Evolutionary conservation across 2,888 invertebrate genomes (phyloP).

Genomic region (Caenorhabditis sp.): DNA sequence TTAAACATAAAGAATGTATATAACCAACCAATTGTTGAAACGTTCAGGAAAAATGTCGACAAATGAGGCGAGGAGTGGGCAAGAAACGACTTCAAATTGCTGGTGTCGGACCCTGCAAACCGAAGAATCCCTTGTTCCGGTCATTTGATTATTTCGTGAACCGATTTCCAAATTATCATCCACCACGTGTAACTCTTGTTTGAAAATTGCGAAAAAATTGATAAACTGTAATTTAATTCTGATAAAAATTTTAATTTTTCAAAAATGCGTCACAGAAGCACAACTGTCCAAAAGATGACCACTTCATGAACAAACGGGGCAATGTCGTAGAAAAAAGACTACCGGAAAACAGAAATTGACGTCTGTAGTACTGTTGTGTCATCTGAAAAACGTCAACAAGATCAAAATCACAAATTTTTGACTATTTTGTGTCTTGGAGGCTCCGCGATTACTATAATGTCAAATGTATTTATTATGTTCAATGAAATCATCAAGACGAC

Average conservation of each 20-base stretch:
- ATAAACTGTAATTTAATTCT: too few relatives aligned
- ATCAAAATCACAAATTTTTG: too few relatives aligned
- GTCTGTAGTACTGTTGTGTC: too few relatives aligned
- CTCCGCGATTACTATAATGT: background rate
- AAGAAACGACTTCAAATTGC: constrained; percentile 66
- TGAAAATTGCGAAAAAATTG: too few relatives aligned
- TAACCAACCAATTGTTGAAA: background rate
- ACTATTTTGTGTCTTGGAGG: too few relatives aligned
- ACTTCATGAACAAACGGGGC: too few relatives aligned
- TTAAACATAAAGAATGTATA: too few relatives aligned
- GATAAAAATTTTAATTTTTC: constrained; percentile 35
- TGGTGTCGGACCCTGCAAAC: constrained; percentile 67
- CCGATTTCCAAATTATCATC: constrained; percentile 55
- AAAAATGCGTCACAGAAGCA: too few relatives aligned
- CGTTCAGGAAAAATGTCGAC: constrained; percentile 66
- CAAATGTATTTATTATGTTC: background rate
- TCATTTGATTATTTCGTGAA: constrained; percentile 65
- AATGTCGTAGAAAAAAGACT: too few relatives aligned
- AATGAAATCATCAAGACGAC: constrained; percentile 1
- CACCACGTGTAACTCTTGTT: constrained; percentile 40
- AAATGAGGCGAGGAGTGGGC: constrained; percentile 53
- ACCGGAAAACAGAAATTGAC: too few relatives aligned
- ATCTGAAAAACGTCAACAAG: too few relatives aligned
- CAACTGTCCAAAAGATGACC: too few relatives aligned
- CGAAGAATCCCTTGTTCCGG: constrained; percentile 61